Evolutionary conservation across 2,113 vertebrate genomes (phyloP), one percentile per base, ranked within the genome.

Genomic region (Sander vitreus): DNA sequence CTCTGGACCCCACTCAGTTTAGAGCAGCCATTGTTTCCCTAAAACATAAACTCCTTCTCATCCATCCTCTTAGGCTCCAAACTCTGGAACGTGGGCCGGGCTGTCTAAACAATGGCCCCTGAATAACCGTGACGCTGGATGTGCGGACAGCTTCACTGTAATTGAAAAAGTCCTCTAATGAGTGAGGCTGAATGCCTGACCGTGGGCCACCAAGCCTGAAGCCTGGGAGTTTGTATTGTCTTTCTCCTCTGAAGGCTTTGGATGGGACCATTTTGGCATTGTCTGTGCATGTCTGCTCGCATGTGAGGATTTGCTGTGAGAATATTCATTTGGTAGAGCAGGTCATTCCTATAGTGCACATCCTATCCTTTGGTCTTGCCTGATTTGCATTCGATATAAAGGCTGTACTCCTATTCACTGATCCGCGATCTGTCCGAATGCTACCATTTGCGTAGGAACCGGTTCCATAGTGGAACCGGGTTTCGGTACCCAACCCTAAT

Each of bases 111-210:
- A 92, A 88, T 89, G 67, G 67, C 54, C 73, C 47, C 70, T 73
- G 82, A 90, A 87, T 83, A 84, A 76, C 64, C 8, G 43, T 85
- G 84, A 85, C 6, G 14, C 59, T 75, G 78, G 78, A 68, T 76
- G 73, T 83, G 78, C 75, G 83, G 80, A 62, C 81, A 63, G 75
- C 58, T 81, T 68, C 73, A 39, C 65, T 39, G 77, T 85, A 86
- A 92, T 89, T 91, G 85, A 81, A 86, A 89, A 85, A 77, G 62
- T 65, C 76, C 72, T 80, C 79, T 90, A 90, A 88, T 89, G 87
- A 89, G 84, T 5, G 36, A 53, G 23, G 16, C 69, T 89, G 77
- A 83, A 85, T 83, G 85, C 76, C 47, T 59, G 80, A 82, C 75
- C 78, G 18, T 45, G 75, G 82, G 70, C 83, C 75, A 83, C 47